Evolutionary conservation across 2,113 vertebrate genomes (phyloP).

Genomic region (Oryzias celebensis): DNA sequence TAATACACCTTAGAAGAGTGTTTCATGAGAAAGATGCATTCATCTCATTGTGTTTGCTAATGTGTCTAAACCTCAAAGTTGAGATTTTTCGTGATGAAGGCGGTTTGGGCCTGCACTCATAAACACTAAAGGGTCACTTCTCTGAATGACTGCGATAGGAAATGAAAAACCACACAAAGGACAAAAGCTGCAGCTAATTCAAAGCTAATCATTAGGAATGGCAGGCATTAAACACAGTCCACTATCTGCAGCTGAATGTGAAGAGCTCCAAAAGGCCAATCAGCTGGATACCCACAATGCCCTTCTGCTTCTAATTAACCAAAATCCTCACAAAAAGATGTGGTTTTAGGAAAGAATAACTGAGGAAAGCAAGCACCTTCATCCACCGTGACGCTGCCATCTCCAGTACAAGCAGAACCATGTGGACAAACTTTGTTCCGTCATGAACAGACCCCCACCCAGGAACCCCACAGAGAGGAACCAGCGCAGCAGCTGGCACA

Average conservation of each 20-base stretch:
- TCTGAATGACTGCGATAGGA: slow-evolving; percentile 39
- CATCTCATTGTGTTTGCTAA: slow-evolving; percentile 23
- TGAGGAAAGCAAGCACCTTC: slow-evolving; percentile 68
- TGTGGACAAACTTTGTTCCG: neutral
- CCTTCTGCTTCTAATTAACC: slow-evolving; percentile 51
- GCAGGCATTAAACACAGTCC: slow-evolving; percentile 55
- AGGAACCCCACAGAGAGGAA: slow-evolving; percentile 40
- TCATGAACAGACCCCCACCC: slow-evolving; percentile 8
- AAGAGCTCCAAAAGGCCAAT: slow-evolving; percentile 33
- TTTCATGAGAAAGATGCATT: neutral
- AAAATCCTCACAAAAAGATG: slow-evolving; percentile 18
- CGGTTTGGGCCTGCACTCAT: too few species aligned
- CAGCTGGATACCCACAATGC: slow-evolving; percentile 22
- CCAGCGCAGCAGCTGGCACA: slow-evolving; percentile 57
- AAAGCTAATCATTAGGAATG: slow-evolving; percentile 63
- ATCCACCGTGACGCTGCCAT: slow-evolving; percentile 11
- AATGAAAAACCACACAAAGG: slow-evolving; percentile 34
- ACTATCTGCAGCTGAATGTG: slow-evolving; percentile 41
- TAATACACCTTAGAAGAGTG: slow-evolving; percentile 15
- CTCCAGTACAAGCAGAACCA: neutral
- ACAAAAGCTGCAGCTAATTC: slow-evolving; percentile 61
- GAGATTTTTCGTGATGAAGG: too few species aligned
- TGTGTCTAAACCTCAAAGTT: slow-evolving; percentile 28
- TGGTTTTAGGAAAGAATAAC: slow-evolving; percentile 14
- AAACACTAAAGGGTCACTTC: slow-evolving; percentile 35